Evolutionary conservation across 2,113 vertebrate species (phyloP), one percentile per base, ranked within the genome.

Genomic region (Bubo scandiacus): DNA sequence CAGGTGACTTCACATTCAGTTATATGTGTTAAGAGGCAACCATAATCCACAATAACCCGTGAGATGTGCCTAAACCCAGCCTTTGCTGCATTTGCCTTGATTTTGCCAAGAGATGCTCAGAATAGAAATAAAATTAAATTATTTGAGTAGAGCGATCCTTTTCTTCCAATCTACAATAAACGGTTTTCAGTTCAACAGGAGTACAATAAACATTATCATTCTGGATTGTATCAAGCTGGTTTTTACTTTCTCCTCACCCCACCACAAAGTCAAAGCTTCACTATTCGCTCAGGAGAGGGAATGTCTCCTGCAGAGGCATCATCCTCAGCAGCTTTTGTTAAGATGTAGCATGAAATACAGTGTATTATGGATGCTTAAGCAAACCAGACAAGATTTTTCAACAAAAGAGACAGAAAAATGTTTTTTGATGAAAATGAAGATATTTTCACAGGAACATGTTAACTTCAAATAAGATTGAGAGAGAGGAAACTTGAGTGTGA

Each of bases 61-160:
- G n/a, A 94, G 42, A 54, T 45, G 21, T 74, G 42, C 45, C 83
- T 62, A 70, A 88, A 92, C 14, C 6, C 42, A 66, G 36, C 34
- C 66, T 62, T 93, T 87, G 38, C 29, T 57, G 70, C 81, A 47
- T 88, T 82, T 66, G 36, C 51, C 36, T 70, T 57, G 19, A 5
- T 81, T 95, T 73, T 88, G 59, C 75, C 63, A 84, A 81, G 45
- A 30, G 58, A 83, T 77, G 42, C 49, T 86, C 86, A 77, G 55
- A 81, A 88, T 27, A 81, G 85, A 81, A 92, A 95, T 81, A 90
- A 91, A 95, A 94, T 74, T 47, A 83, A 81, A 77, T 91, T 5
- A 77, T 86, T 86, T 81, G 43, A 81, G 23, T 63, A 51, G 38
- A 72, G 20, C 2, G 1, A 43, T 66, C 62, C 29, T 72, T 62